phyloP scores from a whole-genome alignment of 2,797 vertebrate species.

The Peromyscus nudipes region DNA sequence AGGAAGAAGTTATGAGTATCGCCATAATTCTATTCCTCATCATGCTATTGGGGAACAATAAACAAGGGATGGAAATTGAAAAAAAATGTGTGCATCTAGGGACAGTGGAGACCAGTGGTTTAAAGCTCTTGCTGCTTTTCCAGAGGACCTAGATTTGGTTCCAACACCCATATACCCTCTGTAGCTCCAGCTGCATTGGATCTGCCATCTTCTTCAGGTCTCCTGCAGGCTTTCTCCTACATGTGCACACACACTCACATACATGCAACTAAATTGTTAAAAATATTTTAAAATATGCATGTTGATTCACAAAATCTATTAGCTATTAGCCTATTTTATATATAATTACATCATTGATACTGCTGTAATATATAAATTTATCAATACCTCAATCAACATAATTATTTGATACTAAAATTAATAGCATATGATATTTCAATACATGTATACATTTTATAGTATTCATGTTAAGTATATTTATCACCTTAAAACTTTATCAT shows the following conservation, averaged over 20 bases:
- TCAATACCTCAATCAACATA: not conserved
- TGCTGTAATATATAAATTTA: not conserved
- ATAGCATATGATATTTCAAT: not conserved
- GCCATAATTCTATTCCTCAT: no score
- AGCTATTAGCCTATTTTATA: not conserved
- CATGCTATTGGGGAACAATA: not conserved
- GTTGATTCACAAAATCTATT: not conserved
- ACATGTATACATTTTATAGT: not conserved
- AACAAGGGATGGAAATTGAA: not conserved
- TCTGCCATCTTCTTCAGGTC: not conserved
- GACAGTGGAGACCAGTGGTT: not conserved
- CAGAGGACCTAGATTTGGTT: not conserved
- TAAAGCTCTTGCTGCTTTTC: not conserved
- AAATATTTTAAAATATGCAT: not conserved
- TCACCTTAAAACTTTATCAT: not conserved
- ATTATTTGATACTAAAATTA: not conserved
- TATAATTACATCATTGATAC: not conserved
- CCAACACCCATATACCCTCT: not conserved
- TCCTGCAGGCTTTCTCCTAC: not conserved
- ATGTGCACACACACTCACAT: not conserved
- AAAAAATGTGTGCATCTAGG: not conserved
- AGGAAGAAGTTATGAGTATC: rapidly evolving
- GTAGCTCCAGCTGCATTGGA: not conserved
- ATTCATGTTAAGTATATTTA: not conserved
- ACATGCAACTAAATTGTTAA: not conserved